Evolutionary conservation across 2,888 invertebrate species (phyloP).

Genomic region (Rhodophaea formosa): DNA sequence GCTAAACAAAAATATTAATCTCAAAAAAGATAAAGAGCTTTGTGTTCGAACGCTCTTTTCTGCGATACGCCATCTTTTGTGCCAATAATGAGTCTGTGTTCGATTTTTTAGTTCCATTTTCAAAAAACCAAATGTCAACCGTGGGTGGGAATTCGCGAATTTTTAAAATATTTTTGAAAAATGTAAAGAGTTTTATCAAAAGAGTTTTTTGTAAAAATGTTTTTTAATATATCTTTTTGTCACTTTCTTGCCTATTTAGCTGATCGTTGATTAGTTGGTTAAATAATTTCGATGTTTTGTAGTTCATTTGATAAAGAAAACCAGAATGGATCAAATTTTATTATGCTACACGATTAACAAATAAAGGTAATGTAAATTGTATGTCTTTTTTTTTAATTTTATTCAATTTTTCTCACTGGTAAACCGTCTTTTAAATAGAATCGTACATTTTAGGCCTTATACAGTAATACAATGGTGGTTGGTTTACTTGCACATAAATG

Average conservation of each 20-base stretch:
- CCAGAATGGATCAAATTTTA: no score
- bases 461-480: background rate
- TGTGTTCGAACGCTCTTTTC: conserved; percentile 59
- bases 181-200: background rate
- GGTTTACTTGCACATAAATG: background rate
- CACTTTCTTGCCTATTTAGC: no score
- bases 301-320: no score
- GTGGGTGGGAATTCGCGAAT: conserved; percentile 65
- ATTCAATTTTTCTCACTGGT: background rate
- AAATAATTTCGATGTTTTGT: no score
- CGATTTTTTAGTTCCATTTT: conserved; percentile 44
- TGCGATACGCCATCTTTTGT: conserved; percentile 72
- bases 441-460: conserved; percentile 1
- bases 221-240: background rate
- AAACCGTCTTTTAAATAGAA: background rate
- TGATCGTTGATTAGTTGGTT: no score
- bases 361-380: background rate
- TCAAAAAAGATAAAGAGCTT: conserved; percentile 65
- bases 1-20: conserved; percentile 66
- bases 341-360: no score
- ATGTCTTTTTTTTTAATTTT: background rate
- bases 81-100: conserved; percentile 71
- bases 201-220: background rate
- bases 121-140: conserved; percentile 43
- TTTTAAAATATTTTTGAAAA: conserved; percentile 7